Conservation (phyloP, 2,113 vertebrate species). For the Apeltes quadracus region DNA sequence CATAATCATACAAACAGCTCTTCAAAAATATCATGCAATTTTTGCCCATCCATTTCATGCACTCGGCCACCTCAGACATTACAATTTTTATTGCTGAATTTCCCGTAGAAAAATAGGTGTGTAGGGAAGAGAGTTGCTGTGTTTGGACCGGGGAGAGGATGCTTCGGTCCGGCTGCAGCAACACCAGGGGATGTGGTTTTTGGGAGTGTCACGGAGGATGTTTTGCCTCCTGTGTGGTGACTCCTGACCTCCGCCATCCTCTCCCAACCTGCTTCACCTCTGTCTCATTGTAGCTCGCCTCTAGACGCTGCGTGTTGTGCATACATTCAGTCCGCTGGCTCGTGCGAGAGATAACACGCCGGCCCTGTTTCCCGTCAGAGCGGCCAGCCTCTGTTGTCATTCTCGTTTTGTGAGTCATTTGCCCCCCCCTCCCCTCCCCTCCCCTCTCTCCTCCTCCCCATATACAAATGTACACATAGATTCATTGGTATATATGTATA, state of each 20-base stretch:
- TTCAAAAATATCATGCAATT: too few species aligned
- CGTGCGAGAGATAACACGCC: constrained; percentile 40
- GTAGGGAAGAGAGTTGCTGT: constrained; percentile 55
- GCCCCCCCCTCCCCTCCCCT: background rate
- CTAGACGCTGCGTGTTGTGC: constrained; percentile 47
- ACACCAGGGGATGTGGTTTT: constrained; percentile 68
- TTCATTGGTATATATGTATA: background rate
- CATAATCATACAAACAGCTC: background rate
- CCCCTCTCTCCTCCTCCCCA: too few species aligned
- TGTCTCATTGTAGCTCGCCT: constrained; percentile 62
- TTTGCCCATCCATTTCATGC: background rate
- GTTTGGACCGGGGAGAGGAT: constrained; percentile 71
- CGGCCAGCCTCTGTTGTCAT: constrained; percentile 16
- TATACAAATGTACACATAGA: background rate
- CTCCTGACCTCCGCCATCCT: constrained; percentile 77
- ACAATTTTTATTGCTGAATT: constrained; percentile 34
- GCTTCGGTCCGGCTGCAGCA: constrained; percentile 61
- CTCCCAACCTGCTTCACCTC: constrained; percentile 62
- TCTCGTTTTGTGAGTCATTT: constrained; percentile 9
- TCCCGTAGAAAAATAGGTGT: constrained; percentile 37
- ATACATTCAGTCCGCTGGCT: constrained; percentile 26
- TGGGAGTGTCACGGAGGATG: constrained; percentile 68
- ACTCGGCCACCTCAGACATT: constrained; percentile 9
- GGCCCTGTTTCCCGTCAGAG: constrained; percentile 10
- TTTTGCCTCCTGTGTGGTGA: constrained; percentile 78